Conservation (phyloP, 1,140 invertebrate species). For the Chelonus insularis region DNA sequence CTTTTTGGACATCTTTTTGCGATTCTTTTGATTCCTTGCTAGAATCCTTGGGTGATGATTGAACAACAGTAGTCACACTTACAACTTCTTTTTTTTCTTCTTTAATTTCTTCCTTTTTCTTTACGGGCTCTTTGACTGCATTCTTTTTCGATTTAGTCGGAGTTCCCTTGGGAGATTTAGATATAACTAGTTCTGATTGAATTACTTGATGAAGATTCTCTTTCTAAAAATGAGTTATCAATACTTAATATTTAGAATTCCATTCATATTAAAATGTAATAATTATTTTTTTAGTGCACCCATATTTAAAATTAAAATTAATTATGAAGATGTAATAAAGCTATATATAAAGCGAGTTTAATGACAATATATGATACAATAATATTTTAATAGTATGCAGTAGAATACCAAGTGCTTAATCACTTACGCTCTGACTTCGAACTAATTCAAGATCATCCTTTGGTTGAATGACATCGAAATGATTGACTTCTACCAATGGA, state of each 20-base stretch:
- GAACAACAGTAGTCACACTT: slow-evolving; percentile 10
- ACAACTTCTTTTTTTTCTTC: slow-evolving; percentile 29
- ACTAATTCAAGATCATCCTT: slow-evolving; percentile 79
- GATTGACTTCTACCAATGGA: slow-evolving; percentile 61
- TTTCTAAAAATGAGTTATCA: slow-evolving; percentile 39
- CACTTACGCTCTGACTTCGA: slow-evolving; percentile 54
- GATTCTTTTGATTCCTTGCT: slow-evolving; percentile 35
- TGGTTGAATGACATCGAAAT: slow-evolving; percentile 76
- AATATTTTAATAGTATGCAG: not conserved
- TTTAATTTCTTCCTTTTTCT: slow-evolving; percentile 44
- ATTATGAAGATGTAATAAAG: not conserved
- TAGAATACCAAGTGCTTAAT: not conserved
- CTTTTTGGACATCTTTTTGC: slow-evolving; percentile 28
- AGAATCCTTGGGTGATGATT: slow-evolving; percentile 28
- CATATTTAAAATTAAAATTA: not conserved
- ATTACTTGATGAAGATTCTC: slow-evolving; percentile 48
- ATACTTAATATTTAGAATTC: too few relatives aligned
- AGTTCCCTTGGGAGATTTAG: slow-evolving; percentile 52
- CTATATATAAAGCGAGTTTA: not conserved
- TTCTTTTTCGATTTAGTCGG: slow-evolving; percentile 53
- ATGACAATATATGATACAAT: not conserved
- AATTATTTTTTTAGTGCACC: too few relatives aligned
- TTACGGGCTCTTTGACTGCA: slow-evolving; percentile 41
- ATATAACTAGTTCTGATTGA: slow-evolving; percentile 40
- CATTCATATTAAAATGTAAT: too few relatives aligned